These are phyloP conservation scores for Borostomias antarcticus DNA, from an alignment of 2,797 vertebrate species.

Conservation along the genomic window DNA sequence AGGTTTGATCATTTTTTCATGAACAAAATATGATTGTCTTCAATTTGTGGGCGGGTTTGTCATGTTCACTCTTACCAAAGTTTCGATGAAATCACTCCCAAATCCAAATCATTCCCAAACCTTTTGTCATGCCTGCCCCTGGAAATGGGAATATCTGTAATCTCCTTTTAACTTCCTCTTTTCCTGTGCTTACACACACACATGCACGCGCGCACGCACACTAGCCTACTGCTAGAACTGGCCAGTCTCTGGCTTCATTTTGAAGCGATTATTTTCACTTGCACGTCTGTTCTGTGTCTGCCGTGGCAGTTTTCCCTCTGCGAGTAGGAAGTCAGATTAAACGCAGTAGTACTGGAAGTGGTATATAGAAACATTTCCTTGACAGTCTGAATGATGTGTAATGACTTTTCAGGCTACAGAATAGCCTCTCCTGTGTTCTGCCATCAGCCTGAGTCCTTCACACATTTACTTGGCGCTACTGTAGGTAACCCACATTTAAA, in stretches of 20 bases:
- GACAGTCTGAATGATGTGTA: constrained; percentile 66
- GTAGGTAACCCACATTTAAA: background rate
- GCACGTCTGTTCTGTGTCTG: constrained; percentile 69
- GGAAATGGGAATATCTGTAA: constrained; percentile 57
- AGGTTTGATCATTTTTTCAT: constrained; percentile 1
- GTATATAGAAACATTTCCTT: constrained; percentile 58
- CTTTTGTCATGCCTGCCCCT: constrained; percentile 38
- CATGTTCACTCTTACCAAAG: constrained; percentile 27
- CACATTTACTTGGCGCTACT: background rate
- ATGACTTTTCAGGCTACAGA: constrained; percentile 65
- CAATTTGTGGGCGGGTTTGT: constrained; percentile 29
- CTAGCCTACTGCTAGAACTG: constrained; percentile 34
- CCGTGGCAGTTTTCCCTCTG: constrained; percentile 62
- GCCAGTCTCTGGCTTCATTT: constrained; percentile 48
- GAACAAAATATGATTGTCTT: constrained; percentile 23
- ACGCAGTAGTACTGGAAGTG: constrained; percentile 64
- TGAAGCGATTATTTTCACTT: constrained; percentile 70
- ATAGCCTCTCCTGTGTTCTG: constrained; percentile 34
- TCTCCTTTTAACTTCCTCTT: constrained; percentile 46
- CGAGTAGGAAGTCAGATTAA: constrained; percentile 70
- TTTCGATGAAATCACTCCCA: constrained; percentile 36
- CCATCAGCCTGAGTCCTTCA: constrained; percentile 26
- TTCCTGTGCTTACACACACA: constrained; percentile 20
- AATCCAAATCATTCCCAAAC: constrained; percentile 21
- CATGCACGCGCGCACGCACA: background rate